Evolutionary conservation across 2,113 vertebrate genomes (phyloP).

Genomic region (Chionodraco myersi): DNA sequence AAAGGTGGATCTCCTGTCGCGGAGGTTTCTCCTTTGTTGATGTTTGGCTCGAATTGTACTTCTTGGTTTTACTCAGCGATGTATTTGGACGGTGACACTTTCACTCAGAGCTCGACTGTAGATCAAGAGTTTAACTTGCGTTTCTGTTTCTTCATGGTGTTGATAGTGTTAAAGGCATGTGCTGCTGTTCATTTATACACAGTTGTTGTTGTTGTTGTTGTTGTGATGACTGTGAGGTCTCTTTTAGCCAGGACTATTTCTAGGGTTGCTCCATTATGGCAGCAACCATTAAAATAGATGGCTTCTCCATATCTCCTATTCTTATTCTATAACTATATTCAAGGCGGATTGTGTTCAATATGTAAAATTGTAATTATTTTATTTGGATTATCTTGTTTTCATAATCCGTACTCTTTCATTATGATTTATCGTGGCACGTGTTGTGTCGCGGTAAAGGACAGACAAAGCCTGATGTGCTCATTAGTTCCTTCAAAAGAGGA

Average conservation of each 20-base stretch:
- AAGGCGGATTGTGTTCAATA: too few relatives aligned
- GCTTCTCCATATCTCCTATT: too few relatives aligned
- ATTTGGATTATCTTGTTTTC: too few relatives aligned
- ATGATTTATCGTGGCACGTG: not conserved
- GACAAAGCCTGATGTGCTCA: not conserved
- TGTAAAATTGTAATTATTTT: too few relatives aligned
- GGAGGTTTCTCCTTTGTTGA: not conserved
- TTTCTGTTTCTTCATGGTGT: constrained; percentile 3
- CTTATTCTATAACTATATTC: too few relatives aligned
- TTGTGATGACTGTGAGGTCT: not conserved
- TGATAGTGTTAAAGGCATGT: not conserved
- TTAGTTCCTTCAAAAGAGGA: constrained; percentile 13
- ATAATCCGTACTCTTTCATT: too few relatives aligned
- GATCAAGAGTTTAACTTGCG: not conserved
- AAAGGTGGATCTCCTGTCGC: too few relatives aligned
- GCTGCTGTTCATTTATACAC: not conserved
- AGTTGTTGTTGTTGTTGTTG: not conserved
- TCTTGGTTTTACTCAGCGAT: constrained; percentile 30
- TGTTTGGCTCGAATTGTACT: constrained; percentile 3
- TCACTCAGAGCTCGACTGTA: not conserved
- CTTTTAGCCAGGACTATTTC: not conserved
- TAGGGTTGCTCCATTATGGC: too few relatives aligned
- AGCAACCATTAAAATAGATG: too few relatives aligned
- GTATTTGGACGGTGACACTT: not conserved
- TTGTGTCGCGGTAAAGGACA: not conserved